These are phyloP conservation scores for Caloenas nicobarica DNA, from an alignment of 2,113 vertebrate genomes.

Conservation along the genomic window DNA sequence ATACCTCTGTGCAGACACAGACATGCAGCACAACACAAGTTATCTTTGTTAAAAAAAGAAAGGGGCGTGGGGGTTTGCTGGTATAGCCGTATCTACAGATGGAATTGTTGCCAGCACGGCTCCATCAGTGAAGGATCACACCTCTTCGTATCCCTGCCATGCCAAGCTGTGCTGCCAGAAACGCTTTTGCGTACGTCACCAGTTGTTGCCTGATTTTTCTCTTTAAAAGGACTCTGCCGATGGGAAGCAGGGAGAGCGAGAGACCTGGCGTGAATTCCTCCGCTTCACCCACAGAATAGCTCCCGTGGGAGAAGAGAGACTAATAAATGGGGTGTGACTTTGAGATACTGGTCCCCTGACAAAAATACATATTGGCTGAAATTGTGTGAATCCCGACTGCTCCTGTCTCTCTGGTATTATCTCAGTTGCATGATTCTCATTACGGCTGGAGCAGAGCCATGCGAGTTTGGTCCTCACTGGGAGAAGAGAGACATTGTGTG, in stretches of 20 bases:
- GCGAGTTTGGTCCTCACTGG: background rate
- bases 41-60: background rate
- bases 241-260: background rate
- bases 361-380: background rate
- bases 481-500: background rate
- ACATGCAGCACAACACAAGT: background rate
- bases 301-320: background rate
- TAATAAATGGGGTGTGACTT: constrained; percentile 17
- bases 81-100: background rate
- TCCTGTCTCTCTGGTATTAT: background rate
- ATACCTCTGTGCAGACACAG: background rate
- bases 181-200: background rate
- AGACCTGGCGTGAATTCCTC: background rate
- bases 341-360: constrained; percentile 8
- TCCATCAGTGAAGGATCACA: constrained; percentile 7
- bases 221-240: constrained; percentile 13
- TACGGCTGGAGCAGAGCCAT: background rate
- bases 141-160: background rate
- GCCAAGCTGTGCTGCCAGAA: background rate
- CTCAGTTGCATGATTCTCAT: background rate
- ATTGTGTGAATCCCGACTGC: constrained; percentile 1
- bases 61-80: background rate
- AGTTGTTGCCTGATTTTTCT: background rate
- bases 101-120: background rate
- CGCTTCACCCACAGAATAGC: background rate